These are phyloP conservation scores for Apostichopus californicus DNA, from an alignment of 35 echinoderm and acorn worm species.

Conservation along the genomic window DNA sequence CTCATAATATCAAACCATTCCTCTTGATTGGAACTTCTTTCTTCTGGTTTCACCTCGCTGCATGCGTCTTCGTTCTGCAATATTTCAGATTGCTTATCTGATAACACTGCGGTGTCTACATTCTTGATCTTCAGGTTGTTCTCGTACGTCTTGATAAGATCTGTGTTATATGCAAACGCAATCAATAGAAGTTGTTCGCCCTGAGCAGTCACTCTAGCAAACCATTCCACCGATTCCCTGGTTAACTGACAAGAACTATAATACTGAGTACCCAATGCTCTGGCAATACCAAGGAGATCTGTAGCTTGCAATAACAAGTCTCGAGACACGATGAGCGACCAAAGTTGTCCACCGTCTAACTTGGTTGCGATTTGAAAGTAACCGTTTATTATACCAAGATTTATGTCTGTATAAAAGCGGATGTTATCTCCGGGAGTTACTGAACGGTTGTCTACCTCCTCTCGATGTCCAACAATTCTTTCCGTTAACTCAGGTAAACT, in stretches of 20 bases:
- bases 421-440: background rate
- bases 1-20: conserved; percentile 28
- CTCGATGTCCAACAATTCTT: background rate
- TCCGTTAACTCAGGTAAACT: background rate
- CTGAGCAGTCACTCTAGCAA: conserved; percentile 10
- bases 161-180: conserved; percentile 7
- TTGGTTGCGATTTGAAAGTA: background rate
- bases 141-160: background rate
- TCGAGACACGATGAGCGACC: conserved; percentile 22
- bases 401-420: conserved; percentile 12
- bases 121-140: background rate
- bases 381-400: background rate
- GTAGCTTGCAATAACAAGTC: conserved; percentile 7
- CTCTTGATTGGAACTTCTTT: background rate
- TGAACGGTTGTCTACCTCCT: background rate
- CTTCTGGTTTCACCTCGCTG: background rate
- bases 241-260: conserved; percentile 12
- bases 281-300: conserved; percentile 26
- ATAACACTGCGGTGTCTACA: background rate
- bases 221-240: background rate
- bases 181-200: conserved; percentile 11
- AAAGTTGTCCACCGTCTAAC: conserved; percentile 17
- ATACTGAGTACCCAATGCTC: conserved; percentile 41
- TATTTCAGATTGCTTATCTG: background rate
- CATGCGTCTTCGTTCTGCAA: background rate